phyloP scores from a whole-genome alignment of 2,113 vertebrate genomes.

The Ctenomys sociabilis region DNA sequence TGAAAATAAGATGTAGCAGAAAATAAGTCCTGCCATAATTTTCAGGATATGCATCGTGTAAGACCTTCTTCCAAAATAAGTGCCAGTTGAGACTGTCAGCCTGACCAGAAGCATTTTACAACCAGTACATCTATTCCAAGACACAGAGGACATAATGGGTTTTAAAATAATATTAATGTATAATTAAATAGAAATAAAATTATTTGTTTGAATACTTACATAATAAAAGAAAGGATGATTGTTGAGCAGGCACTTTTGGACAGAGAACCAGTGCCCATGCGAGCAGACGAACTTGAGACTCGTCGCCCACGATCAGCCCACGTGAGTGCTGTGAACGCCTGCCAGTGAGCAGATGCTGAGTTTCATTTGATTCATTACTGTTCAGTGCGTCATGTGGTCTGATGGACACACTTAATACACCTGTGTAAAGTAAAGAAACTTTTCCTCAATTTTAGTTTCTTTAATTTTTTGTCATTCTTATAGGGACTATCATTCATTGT shows the following conservation, averaged over 20 bases:
- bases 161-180: not conserved
- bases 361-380: not conserved
- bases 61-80: not conserved
- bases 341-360: not conserved
- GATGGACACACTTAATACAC: not conserved
- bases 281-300: not conserved
- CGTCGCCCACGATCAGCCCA: rapidly evolving
- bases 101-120: not conserved
- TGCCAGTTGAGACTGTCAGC: not conserved
- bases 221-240: not conserved
- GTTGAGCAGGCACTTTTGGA: not conserved
- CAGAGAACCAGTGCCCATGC: not conserved
- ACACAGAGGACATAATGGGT: too few relatives aligned
- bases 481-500: not conserved
- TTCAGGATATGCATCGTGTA: not conserved
- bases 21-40: not conserved
- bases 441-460: not conserved
- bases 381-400: not conserved
- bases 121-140: not conserved
- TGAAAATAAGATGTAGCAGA: not conserved
- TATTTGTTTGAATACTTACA: not conserved
- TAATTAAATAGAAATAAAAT: not conserved
- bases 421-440: not conserved
- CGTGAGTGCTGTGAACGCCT: rapidly evolving
- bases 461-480: not conserved